Evolutionary conservation across 2,113 vertebrate genomes (phyloP), one percentile per base, ranked within the genome.

Genomic region (Corydoras sp.): DNA sequence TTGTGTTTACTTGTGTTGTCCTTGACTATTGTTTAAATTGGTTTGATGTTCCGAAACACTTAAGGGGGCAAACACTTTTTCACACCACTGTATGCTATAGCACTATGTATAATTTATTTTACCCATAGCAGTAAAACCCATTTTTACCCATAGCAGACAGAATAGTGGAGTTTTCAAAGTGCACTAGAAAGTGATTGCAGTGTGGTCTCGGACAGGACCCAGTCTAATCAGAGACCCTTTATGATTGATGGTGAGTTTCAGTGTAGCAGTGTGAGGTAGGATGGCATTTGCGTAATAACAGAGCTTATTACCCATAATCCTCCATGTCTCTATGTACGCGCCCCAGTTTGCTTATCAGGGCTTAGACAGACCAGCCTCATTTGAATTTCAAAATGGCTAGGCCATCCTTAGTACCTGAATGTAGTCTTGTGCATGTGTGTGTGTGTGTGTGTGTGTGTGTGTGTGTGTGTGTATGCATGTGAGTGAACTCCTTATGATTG

Each of bases 281-380:
- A 55, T 59, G 18, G 67, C 43, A 60, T 69, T 56, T 59, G 35
- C 35, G 58, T 60, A 49, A 69, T 60, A 69, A 69, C 56, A 48
- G 11, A 69, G 11, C 58, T 48, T 69, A 69, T 69, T 69, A 60
- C 67, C 56, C 13, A 49, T 49, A 69, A 60, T 59, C 55, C 54
- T 58, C 1, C 30, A 18, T 49, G 29, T 56, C 29, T 35, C 29
- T 62, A 12, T 62, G 60, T 31, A 9, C 32, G 29, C 18, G 53
- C 9, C 83, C 69, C 60, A 63, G 30, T 71, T 71, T 86, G 86
- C 89, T 93, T 93, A 92, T 93, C 92, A 89, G 89, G 79, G 73
- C 86, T 89, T 90, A 86, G 84, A 80, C 91, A 93, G 89, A 80
- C 69, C 12, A 5, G 81, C 82, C 79, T 92, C 91, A 92, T 71